Conservation (phyloP, 2,888 invertebrate species). For the Tetragonisca angustula region DNA sequence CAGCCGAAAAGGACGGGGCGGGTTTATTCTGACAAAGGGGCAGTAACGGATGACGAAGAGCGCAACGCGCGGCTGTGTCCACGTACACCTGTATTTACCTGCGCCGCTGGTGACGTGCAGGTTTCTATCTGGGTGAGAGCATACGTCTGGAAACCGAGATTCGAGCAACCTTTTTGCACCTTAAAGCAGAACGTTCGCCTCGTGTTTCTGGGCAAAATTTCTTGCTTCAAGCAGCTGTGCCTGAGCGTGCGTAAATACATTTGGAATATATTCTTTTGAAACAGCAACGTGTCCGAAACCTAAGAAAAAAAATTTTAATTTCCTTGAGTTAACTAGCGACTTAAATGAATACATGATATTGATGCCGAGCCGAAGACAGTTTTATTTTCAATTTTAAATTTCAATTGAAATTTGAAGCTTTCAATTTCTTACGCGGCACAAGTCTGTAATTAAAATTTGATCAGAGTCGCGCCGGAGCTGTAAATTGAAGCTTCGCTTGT, state of each 20-base stretch:
- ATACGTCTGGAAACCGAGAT: constrained; percentile 57
- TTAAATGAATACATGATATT: too few species aligned
- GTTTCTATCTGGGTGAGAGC: constrained; percentile 39
- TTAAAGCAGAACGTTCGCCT: constrained; percentile 46
- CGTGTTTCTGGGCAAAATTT: too few species aligned
- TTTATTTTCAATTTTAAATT: too few species aligned
- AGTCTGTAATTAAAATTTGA: not conserved
- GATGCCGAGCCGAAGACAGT: too few species aligned
- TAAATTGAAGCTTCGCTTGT: not conserved
- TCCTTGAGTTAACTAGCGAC: too few species aligned
- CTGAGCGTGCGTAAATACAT: too few species aligned
- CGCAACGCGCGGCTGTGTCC: not conserved
- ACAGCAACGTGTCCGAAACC: too few species aligned
- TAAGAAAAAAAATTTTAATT: too few species aligned
- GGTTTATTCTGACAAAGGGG: constrained; percentile 47
- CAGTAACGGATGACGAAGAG: constrained; percentile 42
- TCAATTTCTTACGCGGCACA: not conserved
- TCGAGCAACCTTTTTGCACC: constrained; percentile 33
- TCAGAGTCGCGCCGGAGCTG: not conserved
- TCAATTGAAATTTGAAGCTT: not conserved
- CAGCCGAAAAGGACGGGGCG: not conserved
- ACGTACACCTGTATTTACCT: constrained; percentile 28
- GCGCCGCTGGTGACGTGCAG: constrained; percentile 23
- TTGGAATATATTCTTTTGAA: too few species aligned
- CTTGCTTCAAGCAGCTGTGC: too few species aligned